These are phyloP conservation scores for Natator depressus DNA, from an alignment of 2,113 vertebrate genomes.

Conservation along the genomic window DNA sequence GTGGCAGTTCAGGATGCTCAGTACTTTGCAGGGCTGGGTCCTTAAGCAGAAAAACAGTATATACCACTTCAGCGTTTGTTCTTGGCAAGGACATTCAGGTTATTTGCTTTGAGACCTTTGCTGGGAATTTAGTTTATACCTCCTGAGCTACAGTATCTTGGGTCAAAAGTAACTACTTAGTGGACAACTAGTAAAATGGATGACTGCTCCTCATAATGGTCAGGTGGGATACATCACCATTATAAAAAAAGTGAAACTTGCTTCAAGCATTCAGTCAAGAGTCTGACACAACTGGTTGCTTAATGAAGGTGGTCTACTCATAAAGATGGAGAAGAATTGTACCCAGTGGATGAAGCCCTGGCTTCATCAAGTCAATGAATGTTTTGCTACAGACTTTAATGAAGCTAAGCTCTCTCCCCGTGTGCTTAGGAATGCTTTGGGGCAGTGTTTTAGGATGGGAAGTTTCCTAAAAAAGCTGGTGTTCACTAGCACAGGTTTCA, in stretches of 20 bases:
- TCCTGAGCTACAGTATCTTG: neutral
- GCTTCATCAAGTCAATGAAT: neutral
- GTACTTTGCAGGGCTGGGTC: neutral
- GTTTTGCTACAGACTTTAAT: neutral
- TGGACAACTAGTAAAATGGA: neutral
- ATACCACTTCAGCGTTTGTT: neutral
- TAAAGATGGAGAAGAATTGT: neutral
- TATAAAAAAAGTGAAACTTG: neutral
- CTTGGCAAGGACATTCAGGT: rapidly evolving
- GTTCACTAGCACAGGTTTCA: neutral
- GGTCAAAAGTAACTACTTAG: neutral
- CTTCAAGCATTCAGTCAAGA: neutral
- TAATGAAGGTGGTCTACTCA: neutral
- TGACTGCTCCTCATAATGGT: neutral
- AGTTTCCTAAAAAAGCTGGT: neutral
- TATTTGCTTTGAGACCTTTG: neutral
- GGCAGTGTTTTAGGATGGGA: neutral
- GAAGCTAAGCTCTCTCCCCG: neutral
- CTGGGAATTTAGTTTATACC: conserved; percentile 20
- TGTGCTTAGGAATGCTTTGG: neutral
- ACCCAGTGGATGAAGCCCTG: neutral
- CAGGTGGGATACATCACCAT: neutral
- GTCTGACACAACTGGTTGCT: neutral
- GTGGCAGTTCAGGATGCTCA: neutral
- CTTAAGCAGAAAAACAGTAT: neutral